These are phyloP conservation scores for Heliconius ismenius DNA, from an alignment of 2,888 invertebrate genomes.

Conservation along the genomic window DNA sequence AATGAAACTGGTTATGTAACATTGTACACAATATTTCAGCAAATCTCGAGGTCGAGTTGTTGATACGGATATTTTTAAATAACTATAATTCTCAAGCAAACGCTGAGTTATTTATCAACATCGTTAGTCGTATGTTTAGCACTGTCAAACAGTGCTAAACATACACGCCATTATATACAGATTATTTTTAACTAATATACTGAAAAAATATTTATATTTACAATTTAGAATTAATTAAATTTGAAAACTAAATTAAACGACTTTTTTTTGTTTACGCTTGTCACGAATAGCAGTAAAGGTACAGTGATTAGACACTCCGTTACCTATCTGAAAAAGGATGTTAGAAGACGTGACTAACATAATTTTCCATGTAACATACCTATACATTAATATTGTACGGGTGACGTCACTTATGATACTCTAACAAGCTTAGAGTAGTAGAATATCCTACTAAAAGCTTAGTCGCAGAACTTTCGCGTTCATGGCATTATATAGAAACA, in stretches of 20 bases:
- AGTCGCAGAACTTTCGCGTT: not conserved
- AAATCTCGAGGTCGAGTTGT: constrained; percentile 2
- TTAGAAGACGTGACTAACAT: too few species aligned
- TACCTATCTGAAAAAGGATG: too few species aligned
- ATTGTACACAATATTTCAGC: constrained; percentile 12
- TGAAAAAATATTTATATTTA: not conserved
- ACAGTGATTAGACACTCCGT: too few species aligned
- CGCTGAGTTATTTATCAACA: constrained; percentile 25
- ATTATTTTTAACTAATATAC: not conserved
- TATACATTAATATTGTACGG: not conserved
- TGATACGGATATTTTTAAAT: constrained; percentile 23
- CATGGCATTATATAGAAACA: not conserved
- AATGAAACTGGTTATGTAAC: constrained; percentile 24
- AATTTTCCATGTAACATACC: not conserved
- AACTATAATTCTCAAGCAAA: constrained; percentile 14
- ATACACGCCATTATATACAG: constrained; percentile 12
- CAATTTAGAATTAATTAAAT: not conserved
- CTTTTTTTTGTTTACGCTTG: not conserved
- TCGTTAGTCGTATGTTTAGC: constrained; percentile 13
- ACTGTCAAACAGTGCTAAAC: too few species aligned
- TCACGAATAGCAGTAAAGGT: not conserved
- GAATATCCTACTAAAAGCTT: constrained; percentile 9
- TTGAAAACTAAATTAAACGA: not conserved
- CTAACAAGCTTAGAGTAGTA: not conserved
- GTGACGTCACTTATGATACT: not conserved